Conservation (phyloP, 2,797 vertebrate species). For the Choloepus didactylus region DNA sequence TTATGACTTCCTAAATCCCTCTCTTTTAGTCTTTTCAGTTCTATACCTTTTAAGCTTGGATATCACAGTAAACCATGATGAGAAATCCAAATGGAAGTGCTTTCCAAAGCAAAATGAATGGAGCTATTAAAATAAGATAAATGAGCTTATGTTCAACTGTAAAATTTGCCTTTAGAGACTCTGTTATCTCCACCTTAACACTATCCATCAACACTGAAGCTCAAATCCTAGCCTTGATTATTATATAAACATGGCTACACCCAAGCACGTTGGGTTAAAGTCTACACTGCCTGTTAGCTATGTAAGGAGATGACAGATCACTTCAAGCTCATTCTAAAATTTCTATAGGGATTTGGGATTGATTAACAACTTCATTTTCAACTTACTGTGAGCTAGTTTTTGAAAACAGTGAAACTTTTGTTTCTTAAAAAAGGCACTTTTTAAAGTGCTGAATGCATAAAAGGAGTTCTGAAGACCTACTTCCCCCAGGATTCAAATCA, state of each 20-base stretch:
- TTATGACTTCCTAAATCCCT: not conserved
- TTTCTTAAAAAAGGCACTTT: slow-evolving; percentile 25
- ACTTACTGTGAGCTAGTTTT: slow-evolving; percentile 56
- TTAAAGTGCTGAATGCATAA: slow-evolving; percentile 24
- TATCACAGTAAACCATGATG: slow-evolving; percentile 43
- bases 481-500: not conserved
- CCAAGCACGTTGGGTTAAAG: not conserved
- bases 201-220: slow-evolving; percentile 5
- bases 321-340: slow-evolving; percentile 53
- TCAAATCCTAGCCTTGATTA: slow-evolving; percentile 32
- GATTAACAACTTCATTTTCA: slow-evolving; percentile 72
- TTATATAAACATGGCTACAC: slow-evolving; percentile 39
- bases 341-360: slow-evolving; percentile 62
- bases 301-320: slow-evolving; percentile 38
- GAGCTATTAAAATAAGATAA: slow-evolving; percentile 73
- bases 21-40: slow-evolving; percentile 26
- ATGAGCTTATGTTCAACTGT: slow-evolving; percentile 7
- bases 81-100: slow-evolving; percentile 74
- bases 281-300: slow-evolving; percentile 45
- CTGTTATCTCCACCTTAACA: slow-evolving; percentile 52
- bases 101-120: slow-evolving; percentile 66
- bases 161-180: slow-evolving; percentile 44
- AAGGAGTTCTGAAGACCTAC: not conserved
- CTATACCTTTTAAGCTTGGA: not conserved
- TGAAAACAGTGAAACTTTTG: slow-evolving; percentile 65